Conservation (phyloP, 2,888 invertebrate species). For the Hyposoter dolosus region DNA sequence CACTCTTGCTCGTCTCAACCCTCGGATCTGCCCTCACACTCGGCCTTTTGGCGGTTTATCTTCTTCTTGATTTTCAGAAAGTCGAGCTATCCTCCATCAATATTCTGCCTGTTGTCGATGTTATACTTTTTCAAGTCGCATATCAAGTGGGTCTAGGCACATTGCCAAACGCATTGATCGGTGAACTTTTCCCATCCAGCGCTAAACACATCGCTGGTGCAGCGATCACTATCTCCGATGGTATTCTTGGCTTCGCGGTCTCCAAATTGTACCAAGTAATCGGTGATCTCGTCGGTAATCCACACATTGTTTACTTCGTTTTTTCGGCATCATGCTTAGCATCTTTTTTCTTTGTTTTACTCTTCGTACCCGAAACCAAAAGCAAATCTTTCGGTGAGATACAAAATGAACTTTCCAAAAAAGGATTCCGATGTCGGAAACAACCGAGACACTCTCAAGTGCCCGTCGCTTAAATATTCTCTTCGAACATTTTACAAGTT, state of each 20-base stretch:
- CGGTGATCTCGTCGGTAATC: constrained; percentile 73
- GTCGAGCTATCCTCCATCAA: constrained; percentile 76
- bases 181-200: constrained; percentile 82
- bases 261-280: constrained; percentile 81
- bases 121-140: constrained; percentile 80
- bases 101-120: constrained; percentile 78
- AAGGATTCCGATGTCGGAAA: constrained; percentile 53
- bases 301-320: constrained; percentile 77
- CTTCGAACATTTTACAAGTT: not conserved
- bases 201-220: constrained; percentile 82
- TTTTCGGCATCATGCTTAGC: constrained; percentile 79
- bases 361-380: constrained; percentile 82
- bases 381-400: constrained; percentile 81
- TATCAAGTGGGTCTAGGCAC: constrained; percentile 82
- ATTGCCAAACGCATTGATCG: constrained; percentile 80
- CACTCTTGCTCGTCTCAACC: constrained; percentile 85
- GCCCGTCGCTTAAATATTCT: not conserved
- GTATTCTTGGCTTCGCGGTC: constrained; percentile 80
- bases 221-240: constrained; percentile 80
- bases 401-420: constrained; percentile 75
- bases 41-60: constrained; percentile 76
- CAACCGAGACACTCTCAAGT: not conserved
- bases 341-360: constrained; percentile 78
- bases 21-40: constrained; percentile 80
- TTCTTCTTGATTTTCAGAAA: constrained; percentile 72